Evolutionary conservation across 1,140 invertebrate species (phyloP).

Genomic region (Zaprionus capensis): DNA sequence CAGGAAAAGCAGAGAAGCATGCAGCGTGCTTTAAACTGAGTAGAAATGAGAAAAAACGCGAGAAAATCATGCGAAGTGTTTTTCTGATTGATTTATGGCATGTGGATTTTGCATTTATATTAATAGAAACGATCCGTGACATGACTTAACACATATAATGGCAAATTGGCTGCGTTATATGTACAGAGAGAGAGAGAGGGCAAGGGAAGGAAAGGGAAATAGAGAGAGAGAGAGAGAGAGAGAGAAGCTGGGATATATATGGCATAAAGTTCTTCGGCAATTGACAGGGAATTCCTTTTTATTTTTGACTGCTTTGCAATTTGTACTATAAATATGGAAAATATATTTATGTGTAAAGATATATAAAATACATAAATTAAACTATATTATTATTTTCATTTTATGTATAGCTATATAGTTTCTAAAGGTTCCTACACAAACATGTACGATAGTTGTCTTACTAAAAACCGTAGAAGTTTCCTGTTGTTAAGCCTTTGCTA

Average conservation of each 20-base stretch:
- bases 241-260: no score
- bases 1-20: not conserved
- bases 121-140: not conserved
- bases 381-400: not conserved
- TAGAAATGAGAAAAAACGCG: not conserved
- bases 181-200: not conserved
- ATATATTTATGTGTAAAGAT: no score
- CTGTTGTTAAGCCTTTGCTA: no score
- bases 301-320: no score
- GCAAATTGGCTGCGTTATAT: not conserved
- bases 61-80: not conserved
- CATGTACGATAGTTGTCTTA: no score
- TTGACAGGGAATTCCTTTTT: no score
- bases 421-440: not conserved
- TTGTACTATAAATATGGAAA: no score
- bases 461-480: no score
- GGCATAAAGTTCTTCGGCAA: no score
- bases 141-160: conserved; percentile 2
- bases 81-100: conserved; percentile 10
- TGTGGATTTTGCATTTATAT: not conserved
- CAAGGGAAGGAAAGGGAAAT: no score
- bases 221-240: no score
- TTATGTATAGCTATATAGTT: not conserved
- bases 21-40: not conserved
- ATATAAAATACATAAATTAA: no score